These are phyloP conservation scores for Nomada ruficornis DNA, from an alignment of 2,888 invertebrate species.

Conservation along the genomic window DNA sequence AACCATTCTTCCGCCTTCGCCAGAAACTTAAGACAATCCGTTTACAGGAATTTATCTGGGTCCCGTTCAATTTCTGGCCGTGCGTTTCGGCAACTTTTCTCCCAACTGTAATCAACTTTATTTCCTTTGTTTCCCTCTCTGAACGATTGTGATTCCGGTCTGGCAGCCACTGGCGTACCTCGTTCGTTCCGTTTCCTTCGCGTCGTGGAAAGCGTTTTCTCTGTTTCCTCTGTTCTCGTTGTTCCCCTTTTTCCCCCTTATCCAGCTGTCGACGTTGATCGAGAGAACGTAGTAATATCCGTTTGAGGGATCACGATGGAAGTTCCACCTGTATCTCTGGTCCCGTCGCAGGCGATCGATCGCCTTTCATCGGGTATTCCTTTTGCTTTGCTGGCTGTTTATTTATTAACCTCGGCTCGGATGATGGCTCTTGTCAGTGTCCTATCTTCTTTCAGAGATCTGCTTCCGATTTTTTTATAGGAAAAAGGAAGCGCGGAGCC, in stretches of 20 bases:
- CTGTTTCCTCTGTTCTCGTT: neutral
- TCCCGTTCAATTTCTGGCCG: conserved; percentile 2
- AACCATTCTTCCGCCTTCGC: neutral
- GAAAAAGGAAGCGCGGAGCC: neutral
- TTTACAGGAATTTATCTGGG: conserved; percentile 28
- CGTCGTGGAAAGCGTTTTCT: neutral
- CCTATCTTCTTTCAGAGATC: too few relatives aligned
- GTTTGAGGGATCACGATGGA: conserved; percentile 35
- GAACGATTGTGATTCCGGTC: neutral
- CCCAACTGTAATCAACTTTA: conserved; percentile 34
- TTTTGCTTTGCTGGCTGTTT: conserved; percentile 13
- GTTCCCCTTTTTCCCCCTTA: neutral
- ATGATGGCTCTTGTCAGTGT: neutral
- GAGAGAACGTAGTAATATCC: conserved; percentile 46
- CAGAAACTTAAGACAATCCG: conserved; percentile 15
- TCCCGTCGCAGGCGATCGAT: conserved; percentile 3
- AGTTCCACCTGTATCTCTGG: neutral
- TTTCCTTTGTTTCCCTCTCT: conserved; percentile 29
- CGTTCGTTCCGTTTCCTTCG: neutral
- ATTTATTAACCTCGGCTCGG: conserved; percentile 18
- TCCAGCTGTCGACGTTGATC: conserved; percentile 11
- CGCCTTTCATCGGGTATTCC: conserved; percentile 27
- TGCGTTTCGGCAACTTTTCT: conserved; percentile 23
- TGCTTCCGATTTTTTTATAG: neutral
- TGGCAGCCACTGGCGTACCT: neutral